Base-by-base conservation (phyloP, 2,888 invertebrate species). In the Sinelater perroti region DNA sequence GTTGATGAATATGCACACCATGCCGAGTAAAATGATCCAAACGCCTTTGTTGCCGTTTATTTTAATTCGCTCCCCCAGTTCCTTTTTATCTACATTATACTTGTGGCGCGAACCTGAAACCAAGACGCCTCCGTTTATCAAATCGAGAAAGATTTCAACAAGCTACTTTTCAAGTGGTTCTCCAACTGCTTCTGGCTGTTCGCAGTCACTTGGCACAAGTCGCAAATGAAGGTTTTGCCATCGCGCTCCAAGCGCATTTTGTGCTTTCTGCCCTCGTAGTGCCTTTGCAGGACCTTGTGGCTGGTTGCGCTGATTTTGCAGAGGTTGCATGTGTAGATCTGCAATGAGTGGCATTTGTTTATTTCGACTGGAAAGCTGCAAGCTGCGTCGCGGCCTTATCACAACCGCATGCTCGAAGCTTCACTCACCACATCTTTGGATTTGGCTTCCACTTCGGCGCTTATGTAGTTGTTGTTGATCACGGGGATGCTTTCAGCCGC, bases 151-250 rank as follows among this genome's bases (percentile, higher is more conserved):
- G 14, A 11, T 8, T 13, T 10, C 10, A 14, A 69, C 73, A n/a
- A n/a, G n/a, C 71, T 72, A 78, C 78, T 77, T 58, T 70, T 73
- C 21, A 78, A 61, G 64, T 78, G 78, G 46, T 76, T 74, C 53
- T 77, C 74, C 3, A 78, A 66, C 64, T 78, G 78, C 50, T 70
- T 75, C 67, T 78, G 75, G 62, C 78, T 76, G 60, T 78, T 78
- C 11, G 78, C 76, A 14, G 68, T 70, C 49, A 78, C 66, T 28
- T 76, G 71, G 57, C 78, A 78, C 20, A 78, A 57, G 17, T 77
- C 73, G 65, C 78, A 78, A 53, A 67, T 66, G 63, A 75, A 78
- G 10, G 70, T 72, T 67, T 77, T 78, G 3, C 76, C 77, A 58
- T 72, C 68, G 26, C 77, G 65, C 65, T 76, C 74, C 3, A 68